Evolutionary conservation across 2,888 invertebrate genomes (phyloP).

Genomic region (Xanthia togata): DNA sequence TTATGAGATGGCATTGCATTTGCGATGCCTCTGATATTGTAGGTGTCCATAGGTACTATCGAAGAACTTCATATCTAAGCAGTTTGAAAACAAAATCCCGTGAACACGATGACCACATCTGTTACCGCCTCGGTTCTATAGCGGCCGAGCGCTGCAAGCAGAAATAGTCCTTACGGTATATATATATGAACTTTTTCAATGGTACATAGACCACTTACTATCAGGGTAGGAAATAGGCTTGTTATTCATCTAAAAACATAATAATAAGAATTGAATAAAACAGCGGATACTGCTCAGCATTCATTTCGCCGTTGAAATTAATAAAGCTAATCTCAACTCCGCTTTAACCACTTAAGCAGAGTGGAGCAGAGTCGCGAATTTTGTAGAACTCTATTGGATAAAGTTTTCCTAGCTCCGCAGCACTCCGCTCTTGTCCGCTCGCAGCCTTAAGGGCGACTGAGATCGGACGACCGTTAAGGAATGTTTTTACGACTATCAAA

Average conservation of each 20-base stretch:
- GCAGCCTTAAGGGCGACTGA: constrained; percentile 70
- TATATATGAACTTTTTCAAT: no score
- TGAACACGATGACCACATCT: no score
- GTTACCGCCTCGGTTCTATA: no score
- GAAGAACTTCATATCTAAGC: no score
- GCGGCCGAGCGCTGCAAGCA: no score
- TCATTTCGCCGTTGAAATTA: background rate
- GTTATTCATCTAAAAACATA: background rate
- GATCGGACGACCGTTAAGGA: constrained; percentile 89
- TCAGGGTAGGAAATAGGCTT: background rate
- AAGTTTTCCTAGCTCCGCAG: background rate
- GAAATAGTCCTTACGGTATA: no score
- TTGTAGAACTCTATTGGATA: background rate
- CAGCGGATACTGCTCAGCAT: background rate
- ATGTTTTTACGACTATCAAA: constrained; percentile 90
- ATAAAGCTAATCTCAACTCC: background rate
- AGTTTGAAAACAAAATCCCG: no score
- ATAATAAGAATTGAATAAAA: background rate
- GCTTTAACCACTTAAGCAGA: background rate
- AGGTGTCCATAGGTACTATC: background rate
- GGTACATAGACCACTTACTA: background rate
- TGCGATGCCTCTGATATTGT: background rate
- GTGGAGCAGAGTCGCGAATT: background rate
- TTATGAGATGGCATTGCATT: background rate
- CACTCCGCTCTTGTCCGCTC: background rate